Conservation (phyloP, 2,113 vertebrate genomes). For the Laticauda laticaudata region DNA sequence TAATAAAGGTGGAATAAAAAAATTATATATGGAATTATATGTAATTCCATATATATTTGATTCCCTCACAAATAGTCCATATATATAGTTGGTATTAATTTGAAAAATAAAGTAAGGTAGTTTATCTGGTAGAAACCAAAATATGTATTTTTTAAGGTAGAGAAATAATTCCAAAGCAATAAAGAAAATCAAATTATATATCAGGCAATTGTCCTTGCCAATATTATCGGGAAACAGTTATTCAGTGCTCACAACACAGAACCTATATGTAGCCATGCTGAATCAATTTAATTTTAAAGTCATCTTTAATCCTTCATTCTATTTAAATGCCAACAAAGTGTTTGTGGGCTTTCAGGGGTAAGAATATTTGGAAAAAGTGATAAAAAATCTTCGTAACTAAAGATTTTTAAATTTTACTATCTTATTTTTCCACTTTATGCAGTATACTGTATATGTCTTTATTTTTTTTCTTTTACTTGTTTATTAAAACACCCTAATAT, state of each 20-base stretch:
- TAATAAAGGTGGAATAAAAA: not conserved
- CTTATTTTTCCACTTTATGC: not conserved
- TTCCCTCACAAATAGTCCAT: not conserved
- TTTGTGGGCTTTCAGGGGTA: not conserved
- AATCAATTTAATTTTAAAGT: not conserved
- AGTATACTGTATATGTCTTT: not conserved
- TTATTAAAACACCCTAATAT: not conserved
- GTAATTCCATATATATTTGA: not conserved
- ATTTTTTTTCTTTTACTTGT: not conserved
- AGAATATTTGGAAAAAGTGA: not conserved
- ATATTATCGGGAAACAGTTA: not conserved
- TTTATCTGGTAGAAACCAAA: not conserved
- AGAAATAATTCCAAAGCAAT: not conserved
- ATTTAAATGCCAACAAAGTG: not conserved
- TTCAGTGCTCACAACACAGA: not conserved
- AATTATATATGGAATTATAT: not conserved
- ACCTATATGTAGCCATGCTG: not conserved
- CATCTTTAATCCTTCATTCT: not conserved
- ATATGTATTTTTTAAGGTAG: not conserved
- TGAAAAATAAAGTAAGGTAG: not conserved
- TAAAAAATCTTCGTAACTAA: not conserved
- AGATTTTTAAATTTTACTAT: not conserved
- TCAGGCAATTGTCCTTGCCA: not conserved
- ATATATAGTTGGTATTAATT: not conserved
- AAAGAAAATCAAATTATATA: not conserved